Base-by-base conservation (phyloP, 2,888 invertebrate species). In the Sarcophaga carnaria region DNA sequence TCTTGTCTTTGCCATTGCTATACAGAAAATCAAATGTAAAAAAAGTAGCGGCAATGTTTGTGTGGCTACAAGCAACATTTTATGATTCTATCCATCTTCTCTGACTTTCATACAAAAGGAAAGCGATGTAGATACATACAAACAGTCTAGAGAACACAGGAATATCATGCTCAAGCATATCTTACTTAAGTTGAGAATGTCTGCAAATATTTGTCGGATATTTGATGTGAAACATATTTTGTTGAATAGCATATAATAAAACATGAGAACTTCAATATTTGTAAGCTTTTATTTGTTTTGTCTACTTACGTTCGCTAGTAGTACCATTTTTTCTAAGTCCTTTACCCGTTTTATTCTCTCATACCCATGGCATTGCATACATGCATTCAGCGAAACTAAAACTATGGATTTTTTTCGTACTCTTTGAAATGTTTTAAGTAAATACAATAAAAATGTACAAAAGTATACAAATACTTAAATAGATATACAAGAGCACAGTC, bases 361-460 rank as follows among this genome's bases (percentile, higher is more conserved):
- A 37, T 8, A 10, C 1, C 2, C 37, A 37, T 37, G 37, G 10
- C 37, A 37, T 37, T 37, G 8, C 8, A 37, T 37, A 8, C 37
- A 37, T 54, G 54, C 54, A 17, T 54, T 54, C 17, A 54, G 17
- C 5, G 14, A 17, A 54, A 69, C 66, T 47, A 66, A 2, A 49
- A 17, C 17, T 54, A 37, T 8, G 45, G 20, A 70, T 60, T 37
- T 37, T 80, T 54, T 54, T 25, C 54, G 2, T 37, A 10, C 10
- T 54, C 14, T 59, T 59, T 14, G 17, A 54, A 69, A 75, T 70
- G 37, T 20, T 63, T 20, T 64, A 66, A 80, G 62, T 70, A 84
- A 71, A 70, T 66, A 76, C 27, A 76, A 63, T 37, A 66, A 77
- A 25, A 45, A 74, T 49, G 67, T 62, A 84, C 37, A 80, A 59